A percentile compares a stretch with the other conserved stretches of the same genome.
These are phyloP conservation scores for Kradibia gibbosae DNA, from an alignment of 1,140 invertebrate genomes.

Conservation along the genomic window DNA sequence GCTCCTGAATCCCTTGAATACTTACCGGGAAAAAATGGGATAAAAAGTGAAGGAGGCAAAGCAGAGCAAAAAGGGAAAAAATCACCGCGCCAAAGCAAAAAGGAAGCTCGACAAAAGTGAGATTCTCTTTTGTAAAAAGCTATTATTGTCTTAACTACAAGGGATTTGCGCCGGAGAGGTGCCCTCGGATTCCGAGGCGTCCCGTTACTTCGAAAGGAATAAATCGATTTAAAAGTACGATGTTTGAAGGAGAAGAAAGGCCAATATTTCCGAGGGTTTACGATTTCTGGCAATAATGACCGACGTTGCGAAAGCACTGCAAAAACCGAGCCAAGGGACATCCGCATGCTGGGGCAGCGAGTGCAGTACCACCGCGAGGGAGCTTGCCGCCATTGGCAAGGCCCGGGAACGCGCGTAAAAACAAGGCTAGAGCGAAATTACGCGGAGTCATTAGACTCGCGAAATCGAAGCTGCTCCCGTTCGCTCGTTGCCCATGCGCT, in stretches of 20 bases:
- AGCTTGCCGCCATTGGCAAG: neutral
- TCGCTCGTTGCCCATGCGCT: neutral
- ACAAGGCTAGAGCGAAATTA: neutral
- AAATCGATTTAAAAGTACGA: conserved; percentile 5
- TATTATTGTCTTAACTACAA: neutral
- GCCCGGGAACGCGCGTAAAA: neutral
- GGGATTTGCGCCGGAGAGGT: neutral
- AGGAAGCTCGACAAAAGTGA: neutral
- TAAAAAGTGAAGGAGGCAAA: no score
- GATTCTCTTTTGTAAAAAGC: conserved; percentile 16
- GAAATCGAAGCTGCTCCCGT: neutral
- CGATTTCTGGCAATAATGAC: conserved; percentile 16
- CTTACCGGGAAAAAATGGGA: no score
- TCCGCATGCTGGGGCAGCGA: neutral
- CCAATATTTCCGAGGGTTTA: conserved; percentile 14
- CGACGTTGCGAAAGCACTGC: neutral
- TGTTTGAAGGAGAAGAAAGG: neutral
- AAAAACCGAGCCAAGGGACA: conserved; percentile 5
- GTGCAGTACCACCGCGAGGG: neutral
- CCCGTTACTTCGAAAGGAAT: conserved; percentile 4
- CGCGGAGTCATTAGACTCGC: neutral
- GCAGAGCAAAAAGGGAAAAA: neutral
- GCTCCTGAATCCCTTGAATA: neutral
- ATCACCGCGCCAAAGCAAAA: no score
- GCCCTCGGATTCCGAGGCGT: neutral